Percentiles rank a stretch among this genome's conserved stretches.
phyloP scores from a whole-genome alignment of 2,797 vertebrate genomes.

The Nothura maculosa region DNA sequence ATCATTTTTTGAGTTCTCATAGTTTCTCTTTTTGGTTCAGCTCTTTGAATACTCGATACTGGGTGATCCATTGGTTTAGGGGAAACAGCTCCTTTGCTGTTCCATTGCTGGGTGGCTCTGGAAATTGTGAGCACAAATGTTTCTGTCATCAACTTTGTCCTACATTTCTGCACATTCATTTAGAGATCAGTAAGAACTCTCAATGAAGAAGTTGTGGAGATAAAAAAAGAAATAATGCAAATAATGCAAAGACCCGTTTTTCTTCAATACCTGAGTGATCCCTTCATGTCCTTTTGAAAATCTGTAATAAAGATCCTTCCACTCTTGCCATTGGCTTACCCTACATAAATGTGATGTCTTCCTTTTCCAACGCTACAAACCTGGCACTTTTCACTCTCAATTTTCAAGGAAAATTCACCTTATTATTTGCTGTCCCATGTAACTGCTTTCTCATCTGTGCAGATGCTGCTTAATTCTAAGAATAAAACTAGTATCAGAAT shows the following conservation, averaged over 20 bases:
- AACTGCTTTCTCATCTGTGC: neutral
- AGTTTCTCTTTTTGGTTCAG: neutral
- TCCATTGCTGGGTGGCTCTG: neutral
- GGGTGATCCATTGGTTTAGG: neutral
- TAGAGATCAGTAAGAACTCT: neutral
- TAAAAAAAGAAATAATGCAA: neutral
- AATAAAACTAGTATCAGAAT: conserved; percentile 2
- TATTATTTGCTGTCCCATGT: neutral
- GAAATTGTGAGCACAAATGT: neutral
- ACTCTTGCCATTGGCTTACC: neutral
- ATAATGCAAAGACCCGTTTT: neutral
- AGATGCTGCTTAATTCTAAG: neutral
- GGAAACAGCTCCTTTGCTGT: neutral
- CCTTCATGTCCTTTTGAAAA: neutral
- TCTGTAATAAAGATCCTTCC: neutral
- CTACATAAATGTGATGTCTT: conserved; percentile 7
- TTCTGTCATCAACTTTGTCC: neutral
- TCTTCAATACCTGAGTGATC: neutral
- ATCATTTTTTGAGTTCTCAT: fast-evolving
- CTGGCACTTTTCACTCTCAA: neutral
- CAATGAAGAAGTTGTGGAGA: neutral
- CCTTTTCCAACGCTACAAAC: neutral
- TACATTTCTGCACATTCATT: neutral
- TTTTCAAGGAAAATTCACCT: neutral
- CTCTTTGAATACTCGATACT: neutral